Conservation (phyloP, 2,113 vertebrate species). For the Periophthalmodon schlosseri region DNA sequence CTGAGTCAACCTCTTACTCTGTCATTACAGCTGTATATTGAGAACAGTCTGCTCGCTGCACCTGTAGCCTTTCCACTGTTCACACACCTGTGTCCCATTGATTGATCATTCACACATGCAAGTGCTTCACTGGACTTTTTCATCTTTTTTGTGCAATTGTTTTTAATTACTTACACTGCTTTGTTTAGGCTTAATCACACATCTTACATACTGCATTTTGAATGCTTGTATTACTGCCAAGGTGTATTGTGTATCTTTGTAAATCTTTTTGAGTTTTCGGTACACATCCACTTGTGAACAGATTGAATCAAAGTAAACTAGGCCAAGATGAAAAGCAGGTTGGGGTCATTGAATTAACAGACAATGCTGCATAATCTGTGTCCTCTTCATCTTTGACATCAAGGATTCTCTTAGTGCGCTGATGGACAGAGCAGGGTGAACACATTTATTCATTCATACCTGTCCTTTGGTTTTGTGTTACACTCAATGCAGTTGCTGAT, state of each 20-base stretch:
- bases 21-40: slow-evolving; percentile 41
- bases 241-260: neutral
- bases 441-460: slow-evolving; percentile 13
- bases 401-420: slow-evolving; percentile 27
- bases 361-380: slow-evolving; percentile 36
- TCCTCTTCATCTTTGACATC: slow-evolving; percentile 40
- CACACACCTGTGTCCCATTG: slow-evolving; percentile 47
- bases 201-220: slow-evolving; percentile 33
- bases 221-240: slow-evolving; percentile 11
- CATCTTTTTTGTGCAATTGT: slow-evolving; percentile 39
- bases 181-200: slow-evolving; percentile 31
- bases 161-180: slow-evolving; percentile 33
- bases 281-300: slow-evolving; percentile 17
- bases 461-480: neutral
- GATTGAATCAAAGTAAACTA: slow-evolving; percentile 34
- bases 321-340: slow-evolving; percentile 52
- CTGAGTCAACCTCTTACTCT: slow-evolving; percentile 15
- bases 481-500: slow-evolving; percentile 8
- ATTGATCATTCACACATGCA: slow-evolving; percentile 44
- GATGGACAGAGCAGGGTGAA: slow-evolving; percentile 18
- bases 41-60: slow-evolving; percentile 31
- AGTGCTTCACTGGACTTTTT: slow-evolving; percentile 42
- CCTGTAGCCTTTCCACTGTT: slow-evolving; percentile 46
- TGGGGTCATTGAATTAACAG: slow-evolving; percentile 50
- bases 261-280: neutral